Evolutionary conservation across 2,113 vertebrate genomes (phyloP).

Genomic region (Oreotrochilus melanogaster): DNA sequence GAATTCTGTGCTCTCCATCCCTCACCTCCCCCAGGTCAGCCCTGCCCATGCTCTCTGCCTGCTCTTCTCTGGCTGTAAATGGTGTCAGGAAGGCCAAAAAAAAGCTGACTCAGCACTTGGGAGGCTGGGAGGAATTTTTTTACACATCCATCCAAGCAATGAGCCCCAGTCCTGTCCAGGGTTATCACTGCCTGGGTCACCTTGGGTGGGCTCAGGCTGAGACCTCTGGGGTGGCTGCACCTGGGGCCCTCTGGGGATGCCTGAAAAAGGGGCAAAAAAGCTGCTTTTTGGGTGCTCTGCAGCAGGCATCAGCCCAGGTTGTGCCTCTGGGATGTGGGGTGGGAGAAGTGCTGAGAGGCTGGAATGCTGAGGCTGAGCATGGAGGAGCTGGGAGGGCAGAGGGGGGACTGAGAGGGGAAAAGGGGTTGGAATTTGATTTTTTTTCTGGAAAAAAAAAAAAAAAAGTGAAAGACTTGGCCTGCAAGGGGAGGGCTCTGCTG

Average conservation of each 20-base stretch:
- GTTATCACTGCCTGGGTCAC: background rate
- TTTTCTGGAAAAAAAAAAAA: background rate
- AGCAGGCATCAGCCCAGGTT: accelerated
- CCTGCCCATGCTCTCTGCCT: background rate
- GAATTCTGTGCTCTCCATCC: background rate
- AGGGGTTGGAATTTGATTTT: background rate
- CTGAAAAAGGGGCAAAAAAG: accelerated
- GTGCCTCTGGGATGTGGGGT: background rate
- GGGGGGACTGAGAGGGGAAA: background rate
- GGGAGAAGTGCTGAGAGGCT: background rate
- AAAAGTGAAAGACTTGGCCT: background rate
- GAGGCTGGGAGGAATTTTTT: background rate
- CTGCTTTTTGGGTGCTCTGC: background rate
- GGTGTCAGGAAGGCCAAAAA: background rate
- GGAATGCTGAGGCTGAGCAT: accelerated
- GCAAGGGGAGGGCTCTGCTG: background rate
- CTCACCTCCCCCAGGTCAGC: background rate
- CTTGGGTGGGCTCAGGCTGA: background rate
- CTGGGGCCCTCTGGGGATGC: background rate
- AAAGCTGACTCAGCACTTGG: slow-evolving; percentile 29
- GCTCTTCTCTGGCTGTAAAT: slow-evolving; percentile 23
- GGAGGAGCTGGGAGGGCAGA: background rate
- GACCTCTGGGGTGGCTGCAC: accelerated
- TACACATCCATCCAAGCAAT: background rate
- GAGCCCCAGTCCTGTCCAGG: background rate